phyloP scores from a whole-genome alignment of 2,888 invertebrate genomes.

The Leucozona laternaria region DNA sequence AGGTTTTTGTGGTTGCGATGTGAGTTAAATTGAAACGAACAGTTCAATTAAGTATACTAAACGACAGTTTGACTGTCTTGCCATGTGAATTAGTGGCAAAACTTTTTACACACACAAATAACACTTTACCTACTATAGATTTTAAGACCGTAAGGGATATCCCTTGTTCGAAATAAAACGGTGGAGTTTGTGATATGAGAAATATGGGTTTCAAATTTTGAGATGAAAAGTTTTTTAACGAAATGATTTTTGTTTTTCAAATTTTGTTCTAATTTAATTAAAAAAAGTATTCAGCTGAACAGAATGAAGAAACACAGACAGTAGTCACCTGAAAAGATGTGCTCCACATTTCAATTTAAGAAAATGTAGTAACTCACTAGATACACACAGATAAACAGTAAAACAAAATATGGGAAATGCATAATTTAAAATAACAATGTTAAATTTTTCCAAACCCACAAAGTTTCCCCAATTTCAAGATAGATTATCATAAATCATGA shows the following conservation, averaged over 20 bases:
- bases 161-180: background rate
- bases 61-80: slow-evolving; percentile 44
- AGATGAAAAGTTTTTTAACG: background rate
- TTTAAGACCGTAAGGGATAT: background rate
- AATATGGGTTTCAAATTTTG: background rate
- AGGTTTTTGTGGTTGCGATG: slow-evolving; percentile 38
- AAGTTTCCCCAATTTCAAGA: no score
- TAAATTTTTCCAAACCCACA: no score
- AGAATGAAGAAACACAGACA: background rate
- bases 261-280: background rate
- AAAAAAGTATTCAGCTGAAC: background rate
- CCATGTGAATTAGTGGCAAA: slow-evolving; percentile 35
- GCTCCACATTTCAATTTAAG: no score
- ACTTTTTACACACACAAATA: background rate
- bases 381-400: no score
- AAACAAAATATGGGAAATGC: no score
- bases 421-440: no score
- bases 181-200: background rate
- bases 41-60: slow-evolving; percentile 38
- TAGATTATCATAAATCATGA: background rate
- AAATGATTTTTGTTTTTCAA: background rate
- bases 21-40: slow-evolving; percentile 42
- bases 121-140: background rate
- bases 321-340: no score
- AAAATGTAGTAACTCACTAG: no score